phyloP scores from a whole-genome alignment of 2,797 vertebrate species.

The Enteromius afrohamiltoni region DNA sequence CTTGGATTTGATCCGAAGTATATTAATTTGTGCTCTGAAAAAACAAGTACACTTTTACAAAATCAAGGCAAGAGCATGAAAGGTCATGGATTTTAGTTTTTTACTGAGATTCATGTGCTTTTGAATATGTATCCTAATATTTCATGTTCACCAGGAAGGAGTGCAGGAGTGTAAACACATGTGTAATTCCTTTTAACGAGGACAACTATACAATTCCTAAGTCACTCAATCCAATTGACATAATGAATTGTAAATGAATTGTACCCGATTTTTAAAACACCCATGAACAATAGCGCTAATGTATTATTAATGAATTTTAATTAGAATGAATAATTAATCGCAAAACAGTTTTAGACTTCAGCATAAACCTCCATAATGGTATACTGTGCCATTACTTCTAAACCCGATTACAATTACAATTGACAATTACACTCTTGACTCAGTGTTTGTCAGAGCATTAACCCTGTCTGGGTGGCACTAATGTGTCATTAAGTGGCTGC shows the following conservation, averaged over 20 bases:
- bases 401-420: no score
- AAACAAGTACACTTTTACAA: no score
- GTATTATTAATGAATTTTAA: slow-evolving; percentile 41
- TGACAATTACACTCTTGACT: slow-evolving; percentile 54
- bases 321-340: slow-evolving; percentile 34
- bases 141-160: not conserved
- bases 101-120: not conserved
- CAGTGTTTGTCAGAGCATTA: slow-evolving; percentile 55
- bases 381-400: slow-evolving; percentile 25
- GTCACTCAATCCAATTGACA: not conserved
- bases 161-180: not conserved
- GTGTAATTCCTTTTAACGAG: not conserved
- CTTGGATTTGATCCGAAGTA: not conserved
- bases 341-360: slow-evolving; percentile 28
- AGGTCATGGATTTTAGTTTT: not conserved
- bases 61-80: not conserved
- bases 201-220: slow-evolving; percentile 2
- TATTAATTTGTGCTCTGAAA: not conserved
- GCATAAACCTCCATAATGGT: slow-evolving; percentile 39
- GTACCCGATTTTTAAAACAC: slow-evolving; percentile 13
- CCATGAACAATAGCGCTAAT: slow-evolving; percentile 31
- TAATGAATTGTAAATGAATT: slow-evolving; percentile 26
- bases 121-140: not conserved
- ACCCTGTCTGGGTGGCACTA: slow-evolving; percentile 49
- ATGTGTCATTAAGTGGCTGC: slow-evolving; percentile 56